Evolutionary conservation across 2,113 vertebrate genomes (phyloP).

Genomic region (Hemichromis elongatus): DNA sequence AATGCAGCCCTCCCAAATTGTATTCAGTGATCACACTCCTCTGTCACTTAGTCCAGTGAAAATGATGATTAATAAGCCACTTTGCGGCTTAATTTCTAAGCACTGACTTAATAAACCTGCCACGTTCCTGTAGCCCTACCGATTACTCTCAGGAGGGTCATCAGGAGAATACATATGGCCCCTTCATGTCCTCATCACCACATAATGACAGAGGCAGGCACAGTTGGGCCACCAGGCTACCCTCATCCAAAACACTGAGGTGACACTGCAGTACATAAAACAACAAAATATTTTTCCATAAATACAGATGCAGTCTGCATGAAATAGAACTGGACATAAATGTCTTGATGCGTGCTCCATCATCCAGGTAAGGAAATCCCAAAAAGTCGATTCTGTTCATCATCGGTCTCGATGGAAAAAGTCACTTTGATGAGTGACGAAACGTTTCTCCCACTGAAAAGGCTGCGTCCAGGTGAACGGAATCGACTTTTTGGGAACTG

Average conservation of each 20-base stretch:
- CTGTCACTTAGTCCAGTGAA: slow-evolving; percentile 47
- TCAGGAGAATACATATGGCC: slow-evolving; percentile 31
- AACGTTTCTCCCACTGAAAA: neutral
- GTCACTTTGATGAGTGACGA: fast-evolving
- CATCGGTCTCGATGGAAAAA: neutral
- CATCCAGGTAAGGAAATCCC: neutral
- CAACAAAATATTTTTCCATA: neutral
- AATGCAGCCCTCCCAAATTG: slow-evolving; percentile 30
- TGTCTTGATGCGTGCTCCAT: neutral
- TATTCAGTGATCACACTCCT: slow-evolving; percentile 43
- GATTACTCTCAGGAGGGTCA: slow-evolving; percentile 51
- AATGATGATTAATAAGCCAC: slow-evolving; percentile 66
- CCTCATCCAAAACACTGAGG: neutral
- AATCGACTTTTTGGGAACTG: neutral
- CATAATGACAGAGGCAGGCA: slow-evolving; percentile 7
- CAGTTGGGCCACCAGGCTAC: neutral
- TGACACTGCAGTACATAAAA: neutral
- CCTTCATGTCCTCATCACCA: slow-evolving; percentile 6
- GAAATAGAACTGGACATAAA: neutral
- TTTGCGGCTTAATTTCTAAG: slow-evolving; percentile 60
- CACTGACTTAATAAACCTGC: slow-evolving; percentile 62
- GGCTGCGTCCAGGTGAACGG: neutral
- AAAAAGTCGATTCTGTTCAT: neutral
- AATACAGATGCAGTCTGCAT: neutral
- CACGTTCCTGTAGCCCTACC: slow-evolving; percentile 26